These are phyloP conservation scores for Meloidogyne chitwoodi DNA, from an alignment of 1,140 invertebrate species.

Conservation along the genomic window DNA sequence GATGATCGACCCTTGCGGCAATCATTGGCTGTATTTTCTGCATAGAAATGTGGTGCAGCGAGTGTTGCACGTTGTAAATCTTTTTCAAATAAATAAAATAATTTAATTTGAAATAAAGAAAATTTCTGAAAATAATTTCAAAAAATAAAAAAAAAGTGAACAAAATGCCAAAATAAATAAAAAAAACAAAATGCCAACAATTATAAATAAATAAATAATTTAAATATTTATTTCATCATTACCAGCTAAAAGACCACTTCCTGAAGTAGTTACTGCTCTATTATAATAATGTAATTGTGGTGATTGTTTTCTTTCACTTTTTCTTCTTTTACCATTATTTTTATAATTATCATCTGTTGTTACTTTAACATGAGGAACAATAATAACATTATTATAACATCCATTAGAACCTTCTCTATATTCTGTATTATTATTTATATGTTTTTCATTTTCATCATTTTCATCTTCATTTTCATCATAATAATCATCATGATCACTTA, in stretches of 20 bases:
- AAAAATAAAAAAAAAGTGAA: background rate
- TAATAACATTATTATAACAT: conserved; percentile 53
- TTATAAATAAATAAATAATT: conserved; percentile 2
- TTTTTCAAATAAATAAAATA: conserved; percentile 24
- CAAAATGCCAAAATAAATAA: too few relatives aligned
- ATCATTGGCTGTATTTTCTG: conserved; percentile 49
- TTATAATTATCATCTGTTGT: conserved; percentile 14
- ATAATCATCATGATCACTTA: background rate
- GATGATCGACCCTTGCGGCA: conserved; percentile 46
- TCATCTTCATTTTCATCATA: background rate
- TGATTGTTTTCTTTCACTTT: background rate
- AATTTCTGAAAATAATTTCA: background rate
- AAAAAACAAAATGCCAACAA: too few relatives aligned
- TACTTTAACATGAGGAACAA: conserved; percentile 59
- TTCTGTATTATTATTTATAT: background rate
- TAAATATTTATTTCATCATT: background rate
- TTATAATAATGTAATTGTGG: conserved; percentile 49
- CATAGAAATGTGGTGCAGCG: conserved; percentile 58
- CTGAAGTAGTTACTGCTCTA: conserved; percentile 50
- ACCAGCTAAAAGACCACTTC: conserved; percentile 52
- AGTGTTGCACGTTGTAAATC: conserved; percentile 58
- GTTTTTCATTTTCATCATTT: background rate
- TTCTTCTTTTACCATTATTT: background rate
- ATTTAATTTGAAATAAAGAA: background rate
- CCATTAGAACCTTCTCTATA: background rate